Evolutionary conservation across 2,113 vertebrate species (phyloP).

Genomic region (Mus musculus): GRCm39 chr5:45027501-45028000

Average conservation of each 20-base stretch:
- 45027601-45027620: neutral
- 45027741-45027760: neutral
- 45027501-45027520: constrained; percentile 41
- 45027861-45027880: constrained; percentile 15
- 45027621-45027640: constrained; percentile 10
- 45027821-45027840: constrained; percentile 73
- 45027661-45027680: neutral
- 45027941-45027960: constrained; percentile 42
- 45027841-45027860: constrained; percentile 73
- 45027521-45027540: constrained; percentile 77
- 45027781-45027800: neutral
- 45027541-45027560: constrained; percentile 77
- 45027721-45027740: neutral
- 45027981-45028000: constrained; percentile 17
- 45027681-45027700: neutral
- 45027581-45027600: constrained; percentile 19
- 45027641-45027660: neutral
- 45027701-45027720: neutral
- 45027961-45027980: constrained; percentile 52
- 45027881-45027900: constrained; percentile 6
- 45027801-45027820: neutral
- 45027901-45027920: neutral
- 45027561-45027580: neutral
- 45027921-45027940: constrained; percentile 55
- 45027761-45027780: neutral